Evolutionary conservation across 2,888 invertebrate genomes (phyloP).

Genomic region (Mesopsocus fuscifrons): DNA sequence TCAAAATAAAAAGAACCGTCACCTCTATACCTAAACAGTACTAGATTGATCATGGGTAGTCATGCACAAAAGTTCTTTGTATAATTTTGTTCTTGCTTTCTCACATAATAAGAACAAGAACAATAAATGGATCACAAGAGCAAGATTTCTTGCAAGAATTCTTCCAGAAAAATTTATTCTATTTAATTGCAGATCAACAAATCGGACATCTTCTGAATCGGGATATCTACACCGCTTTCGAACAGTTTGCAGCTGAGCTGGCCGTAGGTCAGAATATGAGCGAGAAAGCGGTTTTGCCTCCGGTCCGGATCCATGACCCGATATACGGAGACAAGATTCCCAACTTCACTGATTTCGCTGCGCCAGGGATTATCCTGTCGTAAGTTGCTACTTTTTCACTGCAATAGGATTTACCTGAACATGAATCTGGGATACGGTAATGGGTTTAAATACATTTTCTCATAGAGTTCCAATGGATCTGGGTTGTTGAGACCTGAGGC

Average conservation of each 20-base stretch:
- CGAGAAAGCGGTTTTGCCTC: constrained; percentile 37
- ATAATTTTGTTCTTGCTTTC: no score
- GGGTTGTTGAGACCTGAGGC: no score
- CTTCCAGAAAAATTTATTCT: neutral
- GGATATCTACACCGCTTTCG: constrained; percentile 51
- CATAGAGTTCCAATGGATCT: no score
- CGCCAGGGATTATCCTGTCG: constrained; percentile 81
- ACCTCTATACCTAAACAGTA: no score
- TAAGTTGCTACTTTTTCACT: constrained; percentile 27
- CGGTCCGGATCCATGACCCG: constrained; percentile 45
- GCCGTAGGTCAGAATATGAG: constrained; percentile 43
- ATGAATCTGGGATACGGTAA: neutral
- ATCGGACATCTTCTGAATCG: constrained; percentile 61
- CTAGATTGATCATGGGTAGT: no score
- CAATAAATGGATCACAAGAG: no score
- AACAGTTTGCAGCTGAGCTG: constrained; percentile 44
- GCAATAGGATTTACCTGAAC: constrained; percentile 2
- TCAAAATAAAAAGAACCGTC: no score
- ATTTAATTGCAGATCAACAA: constrained; percentile 55
- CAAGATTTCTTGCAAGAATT: no score
- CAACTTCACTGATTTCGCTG: constrained; percentile 86
- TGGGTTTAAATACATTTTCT: no score
- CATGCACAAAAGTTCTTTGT: constrained; percentile 1
- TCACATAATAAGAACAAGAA: no score
- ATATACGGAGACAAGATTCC: constrained; percentile 56